Conservation (phyloP, 2,888 invertebrate species). For the Eudemis profundana region DNA sequence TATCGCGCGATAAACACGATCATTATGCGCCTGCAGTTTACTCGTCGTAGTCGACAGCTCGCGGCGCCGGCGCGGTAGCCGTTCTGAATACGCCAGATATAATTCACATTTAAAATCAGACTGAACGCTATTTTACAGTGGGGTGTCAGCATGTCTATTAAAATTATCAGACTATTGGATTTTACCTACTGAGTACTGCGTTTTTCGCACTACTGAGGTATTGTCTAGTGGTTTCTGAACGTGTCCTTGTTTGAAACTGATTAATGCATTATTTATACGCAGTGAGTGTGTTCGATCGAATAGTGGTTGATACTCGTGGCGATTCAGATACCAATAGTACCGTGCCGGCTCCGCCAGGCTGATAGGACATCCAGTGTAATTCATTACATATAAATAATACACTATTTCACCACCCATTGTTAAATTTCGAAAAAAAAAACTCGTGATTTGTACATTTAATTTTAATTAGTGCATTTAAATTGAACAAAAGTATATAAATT, state of each 20-base stretch:
- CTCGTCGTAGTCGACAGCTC: too few species aligned
- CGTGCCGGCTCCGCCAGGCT: slow-evolving; percentile 53
- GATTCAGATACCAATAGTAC: neutral
- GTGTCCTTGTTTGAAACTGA: neutral
- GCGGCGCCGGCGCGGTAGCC: too few species aligned
- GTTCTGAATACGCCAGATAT: too few species aligned
- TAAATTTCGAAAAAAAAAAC: slow-evolving; percentile 32
- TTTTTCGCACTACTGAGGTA: neutral
- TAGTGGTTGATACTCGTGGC: slow-evolving; percentile 9
- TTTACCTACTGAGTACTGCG: neutral
- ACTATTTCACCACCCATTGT: slow-evolving; percentile 64
- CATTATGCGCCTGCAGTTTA: too few species aligned
- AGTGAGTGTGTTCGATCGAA: neutral
- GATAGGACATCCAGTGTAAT: slow-evolving; percentile 65
- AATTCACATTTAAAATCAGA: too few species aligned
- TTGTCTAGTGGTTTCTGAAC: neutral
- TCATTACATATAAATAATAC: slow-evolving; percentile 58
- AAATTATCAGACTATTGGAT: neutral
- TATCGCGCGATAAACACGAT: too few species aligned
- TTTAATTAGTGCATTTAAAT: slow-evolving; percentile 69
- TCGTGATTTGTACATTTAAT: slow-evolving; percentile 58
- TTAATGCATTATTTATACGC: neutral
- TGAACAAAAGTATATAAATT: slow-evolving; percentile 69
- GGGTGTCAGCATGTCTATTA: neutral
- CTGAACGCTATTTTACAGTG: neutral